Conservation (phyloP, 2,113 vertebrate species). For the Vulpes ferrilata region DNA sequence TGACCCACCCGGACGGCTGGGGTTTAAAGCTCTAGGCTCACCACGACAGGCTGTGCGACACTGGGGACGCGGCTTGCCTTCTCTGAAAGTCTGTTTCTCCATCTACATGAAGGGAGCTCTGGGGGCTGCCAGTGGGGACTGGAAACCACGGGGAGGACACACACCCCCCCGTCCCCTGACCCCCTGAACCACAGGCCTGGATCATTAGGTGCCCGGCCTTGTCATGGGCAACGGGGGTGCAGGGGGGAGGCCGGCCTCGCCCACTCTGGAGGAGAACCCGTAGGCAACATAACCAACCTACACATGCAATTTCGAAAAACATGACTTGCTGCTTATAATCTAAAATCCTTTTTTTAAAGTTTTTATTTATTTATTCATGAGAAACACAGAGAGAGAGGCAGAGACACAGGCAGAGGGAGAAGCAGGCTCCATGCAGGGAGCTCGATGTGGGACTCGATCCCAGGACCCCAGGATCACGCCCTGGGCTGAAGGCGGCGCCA, state of each 20-base stretch:
- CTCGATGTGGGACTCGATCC: too few species aligned
- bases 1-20: neutral
- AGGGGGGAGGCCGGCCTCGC: neutral
- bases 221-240: neutral
- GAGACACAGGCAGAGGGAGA: too few species aligned
- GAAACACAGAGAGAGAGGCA: too few species aligned
- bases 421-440: too few species aligned
- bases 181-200: neutral
- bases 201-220: neutral
- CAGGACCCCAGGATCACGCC: too few species aligned
- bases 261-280: neutral
- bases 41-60: fast-evolving
- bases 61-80: neutral
- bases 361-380: too few species aligned
- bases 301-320: neutral
- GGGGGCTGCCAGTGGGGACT: too few species aligned
- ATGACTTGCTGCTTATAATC: neutral
- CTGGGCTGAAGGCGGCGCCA: too few species aligned
- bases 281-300: neutral
- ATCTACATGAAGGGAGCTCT: neutral
- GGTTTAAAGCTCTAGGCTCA: neutral
- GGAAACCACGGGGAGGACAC: neutral
- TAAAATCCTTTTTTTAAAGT: neutral
- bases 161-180: neutral
- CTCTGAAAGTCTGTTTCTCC: neutral